These are phyloP conservation scores for Petrosia ficiformis DNA, from an alignment of 37 sponge, comb jelly and placozoan species.

Conservation along the genomic window DNA sequence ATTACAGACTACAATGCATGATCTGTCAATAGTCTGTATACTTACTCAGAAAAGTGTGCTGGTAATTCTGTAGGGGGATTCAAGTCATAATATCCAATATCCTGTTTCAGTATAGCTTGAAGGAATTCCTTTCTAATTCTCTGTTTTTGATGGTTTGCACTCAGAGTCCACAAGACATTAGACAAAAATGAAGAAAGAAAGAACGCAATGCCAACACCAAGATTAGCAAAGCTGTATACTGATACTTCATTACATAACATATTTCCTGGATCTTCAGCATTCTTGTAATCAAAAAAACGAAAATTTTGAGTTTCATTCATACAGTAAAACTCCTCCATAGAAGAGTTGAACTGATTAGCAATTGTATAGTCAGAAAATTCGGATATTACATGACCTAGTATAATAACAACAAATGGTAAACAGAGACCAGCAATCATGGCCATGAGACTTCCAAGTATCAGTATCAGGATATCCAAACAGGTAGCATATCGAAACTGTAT, in stretches of 20 bases:
- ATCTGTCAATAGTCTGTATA: too few species aligned
- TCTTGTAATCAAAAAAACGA: neutral
- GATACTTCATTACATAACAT: neutral
- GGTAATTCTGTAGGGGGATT: neutral
- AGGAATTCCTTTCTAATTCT: neutral
- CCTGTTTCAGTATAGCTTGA: neutral
- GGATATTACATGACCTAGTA: slow-evolving; percentile 70
- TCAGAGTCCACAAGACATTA: neutral
- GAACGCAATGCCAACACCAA: neutral
- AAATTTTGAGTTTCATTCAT: neutral
- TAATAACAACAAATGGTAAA: slow-evolving; percentile 51
- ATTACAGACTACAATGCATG: too few species aligned
- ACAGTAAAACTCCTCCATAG: neutral
- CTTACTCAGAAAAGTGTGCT: neutral
- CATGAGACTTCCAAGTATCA: slow-evolving; percentile 46
- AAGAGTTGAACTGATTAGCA: too few species aligned
- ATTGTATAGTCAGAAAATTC: slow-evolving; percentile 29
- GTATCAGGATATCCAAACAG: slow-evolving; percentile 49
- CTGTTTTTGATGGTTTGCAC: neutral
- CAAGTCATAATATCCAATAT: neutral
- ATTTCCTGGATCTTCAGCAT: neutral
- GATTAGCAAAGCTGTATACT: neutral
- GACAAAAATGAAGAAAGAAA: neutral
- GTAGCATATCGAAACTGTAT: slow-evolving; percentile 77
- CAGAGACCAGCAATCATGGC: slow-evolving; percentile 64